Percentiles rank a stretch among this genome's conserved stretches.
These are phyloP conservation scores for Isaurus tuberculatus DNA, from an alignment of 92 coral and sea anemone genomes.

Conservation along the genomic window DNA sequence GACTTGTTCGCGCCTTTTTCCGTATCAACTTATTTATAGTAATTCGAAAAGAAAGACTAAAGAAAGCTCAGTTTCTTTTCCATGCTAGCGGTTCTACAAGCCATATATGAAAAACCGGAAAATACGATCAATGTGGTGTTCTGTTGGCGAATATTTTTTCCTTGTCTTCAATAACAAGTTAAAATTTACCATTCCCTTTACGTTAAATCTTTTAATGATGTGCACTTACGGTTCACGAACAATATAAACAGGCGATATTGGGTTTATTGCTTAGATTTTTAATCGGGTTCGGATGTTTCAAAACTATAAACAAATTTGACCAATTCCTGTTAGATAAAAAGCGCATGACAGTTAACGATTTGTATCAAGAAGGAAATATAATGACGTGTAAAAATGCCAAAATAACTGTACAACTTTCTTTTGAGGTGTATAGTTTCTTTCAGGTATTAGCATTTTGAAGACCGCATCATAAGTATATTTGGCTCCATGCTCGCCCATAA, in stretches of 20 bases:
- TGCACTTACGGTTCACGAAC: background rate
- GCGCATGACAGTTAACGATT: background rate
- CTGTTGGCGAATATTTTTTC: background rate
- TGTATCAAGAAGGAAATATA: background rate
- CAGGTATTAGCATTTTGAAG: constrained; percentile 15
- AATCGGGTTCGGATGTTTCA: background rate
- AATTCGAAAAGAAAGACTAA: no score
- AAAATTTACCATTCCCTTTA: background rate
- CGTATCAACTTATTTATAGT: no score
- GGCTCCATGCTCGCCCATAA: constrained; percentile 12
- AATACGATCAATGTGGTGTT: background rate
- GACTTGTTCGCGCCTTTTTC: no score
- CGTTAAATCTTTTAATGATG: background rate
- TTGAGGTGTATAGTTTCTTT: constrained; percentile 34
- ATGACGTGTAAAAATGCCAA: constrained; percentile 19
- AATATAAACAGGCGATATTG: background rate
- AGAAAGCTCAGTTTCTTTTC: no score
- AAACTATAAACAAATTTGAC: background rate
- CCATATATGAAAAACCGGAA: background rate
- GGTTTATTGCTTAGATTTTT: constrained; percentile 2
- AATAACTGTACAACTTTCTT: background rate
- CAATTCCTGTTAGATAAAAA: background rate
- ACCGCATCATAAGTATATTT: constrained; percentile 30
- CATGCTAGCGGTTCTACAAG: background rate
- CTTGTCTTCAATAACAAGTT: background rate